Evolutionary conservation across 2,113 vertebrate genomes (phyloP), one percentile per base, ranked within the genome.

Genomic region (Archocentrus centrarchus): DNA sequence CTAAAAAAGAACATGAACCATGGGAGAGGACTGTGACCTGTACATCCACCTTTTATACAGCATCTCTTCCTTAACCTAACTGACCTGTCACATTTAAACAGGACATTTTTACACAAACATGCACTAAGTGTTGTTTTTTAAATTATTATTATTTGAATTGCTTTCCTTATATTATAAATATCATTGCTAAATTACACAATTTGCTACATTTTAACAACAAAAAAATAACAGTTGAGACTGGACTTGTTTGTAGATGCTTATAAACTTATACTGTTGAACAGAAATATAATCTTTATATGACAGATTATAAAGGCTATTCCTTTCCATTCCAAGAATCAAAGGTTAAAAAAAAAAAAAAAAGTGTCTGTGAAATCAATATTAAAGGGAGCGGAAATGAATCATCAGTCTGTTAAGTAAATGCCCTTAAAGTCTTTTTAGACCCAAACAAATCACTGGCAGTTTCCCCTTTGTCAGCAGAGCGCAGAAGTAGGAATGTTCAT

Each of bases 401-500:
- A 13, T 13, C 15, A 20, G 27, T 64, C 39, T 27, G 14, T 57
- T 35, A 14, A 39, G 79, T 50, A 59, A 82, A 55, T 59, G 15
- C 1, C 6, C 39, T 35, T 24, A 35, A 15, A 70, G 11, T 79
- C 14, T 6, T 32, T 68, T 63, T n/a, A 18, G 70, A 44, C 27
- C n/a, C 50, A 77, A 83, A 83, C 20, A 60, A 85, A 80, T 13
- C 59, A 3, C 0, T 32, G 60, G 32, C 59, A 75, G 32, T 32
- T 58, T 53, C 37, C 15, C 47, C 50, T 27, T 5, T 11, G 59
- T 57, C 53, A 75, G 59, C 35, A 20, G 18, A 83, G 35, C 57
- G 59, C 1, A 11, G 20, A 57, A 81, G 66, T 75, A 68, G 83
- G 63, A 89, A 83, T 83, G 77, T 88, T 88, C 78, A 81, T 86